Evolutionary conservation across 2,113 vertebrate species (phyloP).

Genomic region (Callaeas wilsoni): DNA sequence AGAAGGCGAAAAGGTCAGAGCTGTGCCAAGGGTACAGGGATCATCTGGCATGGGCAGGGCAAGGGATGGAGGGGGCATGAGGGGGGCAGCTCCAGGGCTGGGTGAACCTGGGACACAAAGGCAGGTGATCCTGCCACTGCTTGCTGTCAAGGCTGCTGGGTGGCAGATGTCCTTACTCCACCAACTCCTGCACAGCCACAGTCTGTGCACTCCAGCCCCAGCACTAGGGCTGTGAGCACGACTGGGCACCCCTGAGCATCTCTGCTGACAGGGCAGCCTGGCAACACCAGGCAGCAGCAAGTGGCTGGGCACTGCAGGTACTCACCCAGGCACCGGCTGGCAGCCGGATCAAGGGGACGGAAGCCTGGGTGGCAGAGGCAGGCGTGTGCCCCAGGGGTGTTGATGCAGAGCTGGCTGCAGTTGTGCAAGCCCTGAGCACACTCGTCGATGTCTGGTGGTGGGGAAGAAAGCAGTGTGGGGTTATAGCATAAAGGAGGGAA

Average conservation of each 20-base stretch:
- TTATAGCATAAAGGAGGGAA: neutral
- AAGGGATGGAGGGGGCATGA: neutral
- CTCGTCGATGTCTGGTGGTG: conserved; percentile 16
- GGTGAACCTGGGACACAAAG: neutral
- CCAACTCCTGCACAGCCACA: neutral
- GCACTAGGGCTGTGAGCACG: neutral
- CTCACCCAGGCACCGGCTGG: conserved; percentile 36
- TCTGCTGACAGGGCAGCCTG: neutral
- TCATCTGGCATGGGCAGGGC: neutral
- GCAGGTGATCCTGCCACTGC: neutral
- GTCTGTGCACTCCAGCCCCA: neutral
- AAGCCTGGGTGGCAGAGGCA: conserved; percentile 38
- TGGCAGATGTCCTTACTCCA: neutral
- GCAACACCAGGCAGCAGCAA: neutral
- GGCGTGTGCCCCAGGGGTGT: conserved; percentile 8
- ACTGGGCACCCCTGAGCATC: neutral
- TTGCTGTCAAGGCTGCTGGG: neutral
- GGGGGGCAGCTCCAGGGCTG: neutral
- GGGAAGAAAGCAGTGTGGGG: neutral
- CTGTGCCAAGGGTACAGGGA: neutral
- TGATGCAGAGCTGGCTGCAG: conserved; percentile 48
- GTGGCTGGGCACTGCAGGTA: neutral
- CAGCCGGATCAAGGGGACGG: neutral
- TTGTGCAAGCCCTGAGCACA: conserved; percentile 45
- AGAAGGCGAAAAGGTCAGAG: neutral